phyloP scores from a whole-genome alignment of 2,797 vertebrate species.

The Galaxias olidus region DNA sequence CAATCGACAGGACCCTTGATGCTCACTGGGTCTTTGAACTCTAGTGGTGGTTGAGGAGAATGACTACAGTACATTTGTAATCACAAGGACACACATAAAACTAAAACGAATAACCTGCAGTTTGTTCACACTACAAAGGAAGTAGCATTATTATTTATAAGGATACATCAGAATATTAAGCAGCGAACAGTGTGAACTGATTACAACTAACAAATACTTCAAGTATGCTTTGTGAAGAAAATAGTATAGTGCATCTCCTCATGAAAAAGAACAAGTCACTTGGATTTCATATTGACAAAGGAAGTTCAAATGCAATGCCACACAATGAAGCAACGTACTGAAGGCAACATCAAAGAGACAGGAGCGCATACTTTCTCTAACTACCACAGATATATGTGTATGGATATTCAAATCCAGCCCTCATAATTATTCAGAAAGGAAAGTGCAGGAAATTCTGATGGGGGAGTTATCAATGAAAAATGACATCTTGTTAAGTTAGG shows the following conservation, averaged over 20 bases:
- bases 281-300: conserved; percentile 30
- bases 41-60: conserved; percentile 9
- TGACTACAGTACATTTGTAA: conserved; percentile 23
- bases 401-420: conserved; percentile 71
- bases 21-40: no score
- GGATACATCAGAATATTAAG: no score
- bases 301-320: conserved; percentile 39
- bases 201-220: no score
- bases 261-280: no score
- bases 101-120: no score
- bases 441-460: conserved; percentile 59
- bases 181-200: no score
- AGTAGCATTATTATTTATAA: no score
- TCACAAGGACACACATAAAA: conserved; percentile 15
- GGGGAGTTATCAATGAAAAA: conserved; percentile 74
- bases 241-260: no score
- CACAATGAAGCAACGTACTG: conserved; percentile 44
- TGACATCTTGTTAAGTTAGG: conserved; percentile 79
- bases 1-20: no score
- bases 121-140: no score
- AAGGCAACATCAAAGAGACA: conserved; percentile 71
- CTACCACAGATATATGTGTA: conserved; percentile 32
- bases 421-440: conserved; percentile 74
- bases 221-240: no score
- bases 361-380: conserved; percentile 62